Evolutionary conservation across 2,113 vertebrate genomes (phyloP).

Genomic region (Corythornis cristatus): DNA sequence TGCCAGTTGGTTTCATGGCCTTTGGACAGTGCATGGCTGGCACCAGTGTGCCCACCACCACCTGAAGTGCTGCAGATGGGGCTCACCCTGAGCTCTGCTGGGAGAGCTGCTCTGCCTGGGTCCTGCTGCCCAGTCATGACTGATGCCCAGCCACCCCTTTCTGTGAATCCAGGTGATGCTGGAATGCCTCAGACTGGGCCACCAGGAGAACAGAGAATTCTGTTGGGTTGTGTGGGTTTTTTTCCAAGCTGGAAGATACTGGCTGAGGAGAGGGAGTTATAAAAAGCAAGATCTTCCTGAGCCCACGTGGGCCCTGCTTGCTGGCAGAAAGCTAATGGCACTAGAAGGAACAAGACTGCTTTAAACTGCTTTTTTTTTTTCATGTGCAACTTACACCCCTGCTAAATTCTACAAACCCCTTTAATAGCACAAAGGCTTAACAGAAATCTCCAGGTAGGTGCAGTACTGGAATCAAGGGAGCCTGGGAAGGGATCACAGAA

Average conservation of each 20-base stretch:
- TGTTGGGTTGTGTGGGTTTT: not conserved
- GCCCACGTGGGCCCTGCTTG: not conserved
- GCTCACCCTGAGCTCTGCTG: not conserved
- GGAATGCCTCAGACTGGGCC: not conserved
- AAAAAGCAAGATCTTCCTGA: not conserved
- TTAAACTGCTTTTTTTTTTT: not conserved
- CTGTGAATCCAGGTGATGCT: not conserved
- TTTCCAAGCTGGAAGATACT: not conserved
- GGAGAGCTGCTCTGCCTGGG: not conserved
- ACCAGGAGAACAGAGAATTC: conserved; percentile 6
- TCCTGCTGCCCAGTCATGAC: not conserved
- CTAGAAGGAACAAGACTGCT: not conserved
- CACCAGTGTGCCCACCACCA: not conserved
- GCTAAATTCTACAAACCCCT: not conserved
- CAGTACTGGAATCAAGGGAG: not conserved
- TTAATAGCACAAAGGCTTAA: not conserved
- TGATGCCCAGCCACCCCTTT: not conserved
- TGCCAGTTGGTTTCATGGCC: not conserved
- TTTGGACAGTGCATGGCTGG: not conserved
- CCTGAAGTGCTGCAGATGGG: not conserved
- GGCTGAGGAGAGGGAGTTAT: not conserved
- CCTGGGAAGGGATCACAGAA: not conserved
- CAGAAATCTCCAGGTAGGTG: not conserved
- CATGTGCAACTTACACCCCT: not conserved
- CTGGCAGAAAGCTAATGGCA: not conserved